A percentile compares a stretch with the other conserved stretches of the same genome.
Evolutionary conservation across 2,113 vertebrate genomes (phyloP).

Genomic region (Solea solea): DNA sequence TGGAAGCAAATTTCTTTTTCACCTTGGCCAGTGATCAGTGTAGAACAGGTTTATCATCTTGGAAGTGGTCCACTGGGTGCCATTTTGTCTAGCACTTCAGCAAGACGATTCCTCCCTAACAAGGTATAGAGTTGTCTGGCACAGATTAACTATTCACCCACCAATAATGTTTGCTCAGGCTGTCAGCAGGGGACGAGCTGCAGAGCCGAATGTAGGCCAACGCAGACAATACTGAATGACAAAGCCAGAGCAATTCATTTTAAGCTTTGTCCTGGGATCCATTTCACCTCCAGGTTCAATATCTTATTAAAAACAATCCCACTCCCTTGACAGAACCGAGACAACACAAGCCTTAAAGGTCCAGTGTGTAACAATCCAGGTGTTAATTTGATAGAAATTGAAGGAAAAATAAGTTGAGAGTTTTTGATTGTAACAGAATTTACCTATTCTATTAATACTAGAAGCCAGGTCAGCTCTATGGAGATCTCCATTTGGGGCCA

Average conservation of each 20-base stretch:
- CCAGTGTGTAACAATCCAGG: too few species aligned
- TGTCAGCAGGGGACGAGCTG: neutral
- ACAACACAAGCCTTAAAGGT: too few species aligned
- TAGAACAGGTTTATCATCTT: slow-evolving; percentile 26
- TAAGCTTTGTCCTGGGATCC: neutral
- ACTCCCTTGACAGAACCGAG: too few species aligned
- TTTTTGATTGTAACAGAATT: too few species aligned
- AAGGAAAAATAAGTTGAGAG: too few species aligned
- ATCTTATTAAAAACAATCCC: too few species aligned
- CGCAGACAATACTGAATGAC: slow-evolving; percentile 12
- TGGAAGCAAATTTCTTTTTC: slow-evolving; percentile 33
- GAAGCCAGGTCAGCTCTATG: too few species aligned
- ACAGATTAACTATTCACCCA: slow-evolving; percentile 36
- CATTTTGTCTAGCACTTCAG: slow-evolving; percentile 22
- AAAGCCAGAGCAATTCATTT: slow-evolving; percentile 25
- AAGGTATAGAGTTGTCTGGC: slow-evolving; percentile 23
- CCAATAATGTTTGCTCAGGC: slow-evolving; percentile 35
- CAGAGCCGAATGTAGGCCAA: slow-evolving; percentile 19
- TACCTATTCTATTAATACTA: too few species aligned
- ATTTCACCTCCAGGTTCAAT: neutral
- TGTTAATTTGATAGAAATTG: too few species aligned
- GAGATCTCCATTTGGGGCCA: too few species aligned
- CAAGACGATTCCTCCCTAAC: slow-evolving; percentile 17
- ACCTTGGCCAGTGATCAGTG: slow-evolving; percentile 12
- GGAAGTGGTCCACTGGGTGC: slow-evolving; percentile 16